Evolutionary conservation across 1,140 invertebrate genomes (phyloP).

Genomic region (Hormaphis cornu): DNA sequence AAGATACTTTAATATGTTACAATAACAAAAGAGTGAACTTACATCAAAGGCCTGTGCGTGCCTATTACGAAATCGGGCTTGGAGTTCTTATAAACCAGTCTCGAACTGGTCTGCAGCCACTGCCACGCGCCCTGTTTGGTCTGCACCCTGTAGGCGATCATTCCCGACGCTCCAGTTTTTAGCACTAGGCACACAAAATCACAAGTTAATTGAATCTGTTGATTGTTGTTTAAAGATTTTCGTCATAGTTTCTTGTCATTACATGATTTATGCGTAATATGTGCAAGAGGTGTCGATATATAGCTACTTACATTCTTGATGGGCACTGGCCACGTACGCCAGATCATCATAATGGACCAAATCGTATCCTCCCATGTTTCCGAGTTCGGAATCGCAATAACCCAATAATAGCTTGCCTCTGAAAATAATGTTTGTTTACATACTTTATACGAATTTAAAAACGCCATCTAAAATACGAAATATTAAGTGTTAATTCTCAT

Average conservation of each 20-base stretch:
- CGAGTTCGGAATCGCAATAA: slow-evolving; percentile 83
- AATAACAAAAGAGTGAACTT: slow-evolving; percentile 44
- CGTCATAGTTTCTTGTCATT: too few species aligned
- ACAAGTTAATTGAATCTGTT: too few species aligned
- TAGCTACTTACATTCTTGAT: slow-evolving; percentile 86
- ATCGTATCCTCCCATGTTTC: slow-evolving; percentile 90
- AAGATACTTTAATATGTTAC: too few species aligned
- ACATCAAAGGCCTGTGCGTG: slow-evolving; percentile 95
- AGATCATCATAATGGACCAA: slow-evolving; percentile 95
- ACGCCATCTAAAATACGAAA: too few species aligned
- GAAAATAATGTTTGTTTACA: slow-evolving; percentile 41
- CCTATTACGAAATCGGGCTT: slow-evolving; percentile 98
- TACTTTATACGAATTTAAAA: too few species aligned
- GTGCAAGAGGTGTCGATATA: not conserved
- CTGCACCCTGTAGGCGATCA: slow-evolving; percentile 94
- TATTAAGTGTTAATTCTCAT: too few species aligned
- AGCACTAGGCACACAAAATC: slow-evolving; percentile 78
- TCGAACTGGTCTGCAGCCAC: slow-evolving; percentile 94
- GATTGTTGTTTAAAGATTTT: too few species aligned
- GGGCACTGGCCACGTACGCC: slow-evolving; percentile 93
- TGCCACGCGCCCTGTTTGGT: slow-evolving; percentile 92
- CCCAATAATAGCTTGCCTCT: slow-evolving; percentile 91
- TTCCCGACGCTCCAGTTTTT: slow-evolving; percentile 94
- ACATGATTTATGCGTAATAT: too few species aligned
- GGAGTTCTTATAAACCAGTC: slow-evolving; percentile 96